Evolutionary conservation across 2,888 invertebrate genomes (phyloP).

Genomic region (Noctua comes): DNA sequence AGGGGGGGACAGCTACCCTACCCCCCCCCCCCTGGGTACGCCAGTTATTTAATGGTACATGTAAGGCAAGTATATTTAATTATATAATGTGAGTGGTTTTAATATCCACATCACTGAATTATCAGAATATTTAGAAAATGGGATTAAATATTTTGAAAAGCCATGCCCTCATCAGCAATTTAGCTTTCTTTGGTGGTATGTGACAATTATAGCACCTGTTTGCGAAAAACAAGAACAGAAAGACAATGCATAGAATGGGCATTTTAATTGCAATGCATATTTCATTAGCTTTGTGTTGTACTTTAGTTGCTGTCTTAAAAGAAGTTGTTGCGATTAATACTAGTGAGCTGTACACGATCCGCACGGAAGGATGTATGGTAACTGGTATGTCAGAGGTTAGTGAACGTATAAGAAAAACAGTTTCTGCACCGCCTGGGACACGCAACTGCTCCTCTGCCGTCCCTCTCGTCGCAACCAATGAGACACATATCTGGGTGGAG

Average conservation of each 20-base stretch:
- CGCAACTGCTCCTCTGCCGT: slow-evolving; percentile 57
- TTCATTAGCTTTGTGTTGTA: slow-evolving; percentile 30
- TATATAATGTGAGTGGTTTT: not conserved
- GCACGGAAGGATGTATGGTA: slow-evolving; percentile 71
- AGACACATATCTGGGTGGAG: slow-evolving; percentile 70
- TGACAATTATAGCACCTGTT: slow-evolving; percentile 1
- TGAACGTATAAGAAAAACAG: slow-evolving; percentile 55
- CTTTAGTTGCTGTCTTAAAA: slow-evolving; percentile 29
- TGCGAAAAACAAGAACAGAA: not conserved
- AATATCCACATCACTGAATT: not conserved
- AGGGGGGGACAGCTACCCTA: too few relatives aligned
- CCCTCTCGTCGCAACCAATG: slow-evolving; percentile 64
- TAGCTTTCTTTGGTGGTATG: not conserved
- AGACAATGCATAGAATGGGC: not conserved
- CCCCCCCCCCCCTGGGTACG: too few relatives aligned
- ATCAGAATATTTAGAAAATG: slow-evolving; percentile 48
- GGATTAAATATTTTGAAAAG: slow-evolving; percentile 44
- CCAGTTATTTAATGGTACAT: slow-evolving; percentile 88
- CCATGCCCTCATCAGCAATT: not conserved
- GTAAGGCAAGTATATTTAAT: too few relatives aligned
- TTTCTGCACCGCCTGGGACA: slow-evolving; percentile 35
- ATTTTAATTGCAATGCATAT: slow-evolving; percentile 35
- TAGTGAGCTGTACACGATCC: slow-evolving; percentile 62
- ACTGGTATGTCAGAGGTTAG: slow-evolving; percentile 60
- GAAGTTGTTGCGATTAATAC: slow-evolving; percentile 12